phyloP scores from a whole-genome alignment of 2,113 vertebrate genomes.

The Halichoeres trimaculatus region DNA sequence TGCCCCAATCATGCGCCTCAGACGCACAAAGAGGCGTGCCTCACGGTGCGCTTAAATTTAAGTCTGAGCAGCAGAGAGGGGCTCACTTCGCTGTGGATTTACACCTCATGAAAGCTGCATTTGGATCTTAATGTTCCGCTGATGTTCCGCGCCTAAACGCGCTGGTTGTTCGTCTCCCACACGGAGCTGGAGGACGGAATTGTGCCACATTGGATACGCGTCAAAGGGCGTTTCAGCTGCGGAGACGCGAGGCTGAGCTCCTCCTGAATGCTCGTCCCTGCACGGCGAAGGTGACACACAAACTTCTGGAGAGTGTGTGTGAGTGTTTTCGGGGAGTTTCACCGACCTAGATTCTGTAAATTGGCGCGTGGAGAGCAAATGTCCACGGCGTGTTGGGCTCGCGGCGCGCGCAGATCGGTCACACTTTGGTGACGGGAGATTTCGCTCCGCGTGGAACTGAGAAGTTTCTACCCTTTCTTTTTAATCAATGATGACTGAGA shows the following conservation, averaged over 20 bases:
- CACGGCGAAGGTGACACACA: slow-evolving; percentile 8
- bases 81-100: slow-evolving; percentile 45
- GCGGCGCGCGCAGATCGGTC: slow-evolving; percentile 47
- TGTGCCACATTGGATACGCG: slow-evolving; percentile 62
- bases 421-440: slow-evolving; percentile 6
- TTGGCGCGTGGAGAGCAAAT: slow-evolving; percentile 22
- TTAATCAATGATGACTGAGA: slow-evolving; percentile 83
- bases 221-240: slow-evolving; percentile 5
- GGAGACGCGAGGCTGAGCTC: neutral
- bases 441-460: slow-evolving; percentile 27
- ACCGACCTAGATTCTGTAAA: neutral
- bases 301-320: slow-evolving; percentile 8
- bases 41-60: slow-evolving; percentile 67
- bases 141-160: no score
- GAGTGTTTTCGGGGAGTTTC: neutral
- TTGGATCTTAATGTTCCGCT: neutral
- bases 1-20: slow-evolving; percentile 70
- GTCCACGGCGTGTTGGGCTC: slow-evolving; percentile 19
- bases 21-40: slow-evolving; percentile 74
- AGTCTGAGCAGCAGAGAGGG: slow-evolving; percentile 37
- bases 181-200: neutral
- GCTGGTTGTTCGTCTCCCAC: no score
- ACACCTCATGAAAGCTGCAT: neutral
- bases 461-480: slow-evolving; percentile 1
- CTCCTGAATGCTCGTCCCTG: slow-evolving; percentile 7